Conservation (phyloP, 2,888 invertebrate species). For the Ophion costatus region DNA sequence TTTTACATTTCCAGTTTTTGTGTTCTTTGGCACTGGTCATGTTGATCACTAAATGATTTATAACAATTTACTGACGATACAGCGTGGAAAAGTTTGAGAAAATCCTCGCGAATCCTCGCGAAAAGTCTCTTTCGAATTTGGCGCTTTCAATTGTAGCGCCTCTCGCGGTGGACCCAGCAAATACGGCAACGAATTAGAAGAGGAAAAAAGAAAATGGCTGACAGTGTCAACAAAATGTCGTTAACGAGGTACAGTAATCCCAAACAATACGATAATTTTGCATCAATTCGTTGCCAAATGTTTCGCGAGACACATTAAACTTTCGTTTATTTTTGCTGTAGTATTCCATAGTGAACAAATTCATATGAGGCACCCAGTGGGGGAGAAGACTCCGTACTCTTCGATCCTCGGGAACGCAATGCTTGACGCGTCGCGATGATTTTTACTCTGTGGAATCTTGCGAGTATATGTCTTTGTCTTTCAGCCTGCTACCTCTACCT, state of each 20-base stretch:
- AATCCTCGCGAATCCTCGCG: not conserved
- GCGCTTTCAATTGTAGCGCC: not conserved
- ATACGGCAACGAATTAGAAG: not conserved
- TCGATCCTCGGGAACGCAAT: not conserved
- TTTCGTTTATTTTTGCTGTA: not conserved
- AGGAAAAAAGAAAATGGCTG: constrained; percentile 45
- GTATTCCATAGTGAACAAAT: not conserved
- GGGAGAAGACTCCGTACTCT: not conserved
- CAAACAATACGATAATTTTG: not conserved
- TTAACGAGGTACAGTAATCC: constrained; percentile 62
- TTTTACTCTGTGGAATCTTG: not conserved
- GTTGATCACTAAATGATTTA: not conserved
- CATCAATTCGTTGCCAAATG: not conserved
- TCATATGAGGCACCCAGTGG: not conserved
- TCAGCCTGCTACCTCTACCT: constrained; percentile 94
- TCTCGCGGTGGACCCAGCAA: constrained; percentile 8
- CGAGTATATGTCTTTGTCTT: constrained; percentile 64
- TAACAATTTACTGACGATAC: not conserved
- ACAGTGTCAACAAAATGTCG: constrained; percentile 70
- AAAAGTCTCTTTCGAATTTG: not conserved
- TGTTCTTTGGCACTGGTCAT: not conserved
- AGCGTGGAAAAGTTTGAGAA: not conserved
- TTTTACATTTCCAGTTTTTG: not conserved
- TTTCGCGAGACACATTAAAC: not conserved
- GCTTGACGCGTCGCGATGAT: not conserved